These are phyloP conservation scores for Hydraecia micacea DNA, from an alignment of 2,888 invertebrate species.

Conservation along the genomic window DNA sequence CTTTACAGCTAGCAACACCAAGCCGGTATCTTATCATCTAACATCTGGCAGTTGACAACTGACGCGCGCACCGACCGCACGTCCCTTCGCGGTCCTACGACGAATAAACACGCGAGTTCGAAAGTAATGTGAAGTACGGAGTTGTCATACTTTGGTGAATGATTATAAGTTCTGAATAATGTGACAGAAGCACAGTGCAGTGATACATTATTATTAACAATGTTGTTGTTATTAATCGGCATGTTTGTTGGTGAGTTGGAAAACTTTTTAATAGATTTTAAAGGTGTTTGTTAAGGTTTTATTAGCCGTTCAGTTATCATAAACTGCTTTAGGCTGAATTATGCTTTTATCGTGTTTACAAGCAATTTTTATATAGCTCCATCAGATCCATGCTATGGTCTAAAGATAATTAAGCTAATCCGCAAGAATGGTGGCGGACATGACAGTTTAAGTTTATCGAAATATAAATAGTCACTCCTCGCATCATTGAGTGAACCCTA, in stretches of 20 bases:
- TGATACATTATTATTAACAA: slow-evolving; percentile 69
- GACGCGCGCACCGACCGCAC: slow-evolving; percentile 56
- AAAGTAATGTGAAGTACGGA: slow-evolving; percentile 54
- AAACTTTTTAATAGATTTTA: slow-evolving; percentile 28
- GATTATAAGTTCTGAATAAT: slow-evolving; percentile 58
- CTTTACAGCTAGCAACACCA: slow-evolving; percentile 58
- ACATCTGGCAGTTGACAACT: slow-evolving; percentile 67
- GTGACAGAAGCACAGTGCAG: slow-evolving; percentile 61
- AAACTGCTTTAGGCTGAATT: neutral
- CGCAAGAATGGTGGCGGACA: too few relatives aligned
- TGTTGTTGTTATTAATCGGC: slow-evolving; percentile 75
- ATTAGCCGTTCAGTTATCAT: neutral
- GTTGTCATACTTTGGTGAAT: slow-evolving; percentile 49
- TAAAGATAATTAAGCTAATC: neutral
- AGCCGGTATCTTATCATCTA: slow-evolving; percentile 70
- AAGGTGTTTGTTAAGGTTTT: neutral
- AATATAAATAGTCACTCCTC: too few relatives aligned
- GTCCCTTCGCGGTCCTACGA: slow-evolving; percentile 36
- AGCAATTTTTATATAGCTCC: neutral
- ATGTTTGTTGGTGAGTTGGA: slow-evolving; percentile 77
- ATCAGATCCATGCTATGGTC: neutral
- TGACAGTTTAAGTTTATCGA: neutral
- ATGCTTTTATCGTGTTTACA: neutral
- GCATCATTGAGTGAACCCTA: too few relatives aligned
- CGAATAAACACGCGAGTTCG: slow-evolving; percentile 53